Percentiles rank a stretch among this genome's conserved stretches.
phyloP scores from a whole-genome alignment of 2,113 vertebrate genomes.

The Vimba vimba region DNA sequence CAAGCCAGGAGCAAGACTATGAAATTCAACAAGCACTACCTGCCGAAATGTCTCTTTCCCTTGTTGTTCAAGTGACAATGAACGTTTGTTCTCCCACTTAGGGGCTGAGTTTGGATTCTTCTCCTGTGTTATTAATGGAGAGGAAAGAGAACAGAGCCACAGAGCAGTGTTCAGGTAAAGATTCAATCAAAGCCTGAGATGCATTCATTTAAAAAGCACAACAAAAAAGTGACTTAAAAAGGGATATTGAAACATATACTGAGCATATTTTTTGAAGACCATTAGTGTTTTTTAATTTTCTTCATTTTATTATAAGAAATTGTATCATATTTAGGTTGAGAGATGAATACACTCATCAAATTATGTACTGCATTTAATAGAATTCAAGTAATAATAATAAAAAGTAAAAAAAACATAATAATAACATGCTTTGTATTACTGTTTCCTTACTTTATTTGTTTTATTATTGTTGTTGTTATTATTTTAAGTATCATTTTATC shows the following conservation, averaged over 20 bases:
- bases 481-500: neutral
- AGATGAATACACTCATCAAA: too few relatives aligned
- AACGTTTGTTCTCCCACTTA: slow-evolving; percentile 60
- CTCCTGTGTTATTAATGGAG: slow-evolving; percentile 90
- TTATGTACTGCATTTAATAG: too few relatives aligned
- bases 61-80: neutral
- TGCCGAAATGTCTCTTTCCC: neutral
- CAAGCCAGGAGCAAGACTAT: neutral
- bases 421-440: too few relatives aligned
- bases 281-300: neutral
- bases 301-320: neutral
- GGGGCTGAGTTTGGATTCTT: slow-evolving; percentile 94
- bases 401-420: too few relatives aligned
- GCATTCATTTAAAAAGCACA: neutral
- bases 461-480: neutral
- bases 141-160: slow-evolving; percentile 92
- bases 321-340: too few relatives aligned
- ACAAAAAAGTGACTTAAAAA: neutral
- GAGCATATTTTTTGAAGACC: neutral
- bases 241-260: neutral
- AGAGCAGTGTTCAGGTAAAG: slow-evolving; percentile 83
- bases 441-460: neutral
- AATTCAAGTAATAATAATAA: too few relatives aligned
- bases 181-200: neutral
- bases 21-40: neutral